Base-by-base conservation (phyloP, 2,797 vertebrate genomes). In the Hylomyscus alleni region DNA sequence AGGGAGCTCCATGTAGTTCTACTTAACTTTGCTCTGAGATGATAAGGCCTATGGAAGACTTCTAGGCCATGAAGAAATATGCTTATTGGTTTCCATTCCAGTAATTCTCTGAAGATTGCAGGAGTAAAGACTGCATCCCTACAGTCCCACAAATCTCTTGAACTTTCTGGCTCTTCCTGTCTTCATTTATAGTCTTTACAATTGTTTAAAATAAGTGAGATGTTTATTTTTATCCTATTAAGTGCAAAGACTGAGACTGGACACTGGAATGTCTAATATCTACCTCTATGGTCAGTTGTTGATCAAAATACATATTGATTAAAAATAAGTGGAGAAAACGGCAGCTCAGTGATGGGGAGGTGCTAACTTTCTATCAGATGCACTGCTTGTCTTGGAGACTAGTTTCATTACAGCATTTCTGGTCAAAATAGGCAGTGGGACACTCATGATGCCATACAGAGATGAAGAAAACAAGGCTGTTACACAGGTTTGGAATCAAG, bases 41-140 rank as follows among this genome's bases (percentile, higher is more conserved):
- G 19, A 26, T 22, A 75, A 20, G 37, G 24, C 13, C 19, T 44
- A 58, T 0, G 37, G 37, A 89, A 81, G 44, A 89, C 34, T 69
- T 84, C 37, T 50, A 72, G 29, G 4, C 24, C 9, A 22, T 34
- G 12, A 90, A 78, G 34, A 77, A 34, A 62, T 52, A 2, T 80
- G 0, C 14, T 37, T 73, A 17, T 58, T 22, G 12, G 37, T 52
- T 65, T 14, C 10, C 4, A 40, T 22, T n/a, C 11, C 62, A 31
- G 20, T 40, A 40, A 56, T 11, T 29, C 9, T 52, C 40, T 89
- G 52, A 47, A 88, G 65, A n/a, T 29, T 54, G 2, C 67, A 77
- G 34, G 31, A 96, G 62, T 22, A 65, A 34, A 62, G 58, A 77
- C 47, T 95, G 65, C 89, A 89, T 91, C 47, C 93, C 19, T 90